These are phyloP conservation scores for Oligia latruncula DNA, from an alignment of 2,888 invertebrate genomes.

Conservation along the genomic window DNA sequence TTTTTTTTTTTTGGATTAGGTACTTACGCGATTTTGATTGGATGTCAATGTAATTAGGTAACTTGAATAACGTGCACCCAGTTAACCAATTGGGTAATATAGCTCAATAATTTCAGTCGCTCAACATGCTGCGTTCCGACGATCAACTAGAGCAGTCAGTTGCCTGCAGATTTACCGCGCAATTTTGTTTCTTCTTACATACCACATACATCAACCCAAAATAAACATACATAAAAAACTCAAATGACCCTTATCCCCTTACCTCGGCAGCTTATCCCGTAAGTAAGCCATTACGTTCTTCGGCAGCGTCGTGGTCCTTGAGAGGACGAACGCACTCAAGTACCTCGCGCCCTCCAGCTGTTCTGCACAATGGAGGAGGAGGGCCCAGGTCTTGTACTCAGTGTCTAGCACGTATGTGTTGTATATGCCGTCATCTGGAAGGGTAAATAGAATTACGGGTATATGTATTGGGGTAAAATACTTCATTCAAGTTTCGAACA, in stretches of 20 bases:
- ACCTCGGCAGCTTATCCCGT: conserved; percentile 93
- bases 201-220: neutral
- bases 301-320: conserved; percentile 89
- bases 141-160: neutral
- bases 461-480: neutral
- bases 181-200: neutral
- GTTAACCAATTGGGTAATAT: too few species aligned
- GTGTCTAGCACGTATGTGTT: conserved; percentile 96
- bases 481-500: too few species aligned
- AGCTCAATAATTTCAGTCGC: too few species aligned
- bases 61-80: neutral
- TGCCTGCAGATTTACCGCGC: neutral
- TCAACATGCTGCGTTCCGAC: neutral
- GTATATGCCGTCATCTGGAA: conserved; percentile 95
- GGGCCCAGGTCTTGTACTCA: conserved; percentile 95
- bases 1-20: neutral
- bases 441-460: neutral
- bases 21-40: neutral
- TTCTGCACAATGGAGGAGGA: conserved; percentile 96
- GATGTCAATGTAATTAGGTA: neutral
- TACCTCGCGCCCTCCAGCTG: conserved; percentile 94
- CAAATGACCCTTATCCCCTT: conserved; percentile 15
- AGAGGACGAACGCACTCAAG: conserved; percentile 95
- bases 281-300: conserved; percentile 93
- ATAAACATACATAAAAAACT: neutral